Conservation (phyloP, 2,113 vertebrate genomes). For the Chloropsis hardwickii region DNA sequence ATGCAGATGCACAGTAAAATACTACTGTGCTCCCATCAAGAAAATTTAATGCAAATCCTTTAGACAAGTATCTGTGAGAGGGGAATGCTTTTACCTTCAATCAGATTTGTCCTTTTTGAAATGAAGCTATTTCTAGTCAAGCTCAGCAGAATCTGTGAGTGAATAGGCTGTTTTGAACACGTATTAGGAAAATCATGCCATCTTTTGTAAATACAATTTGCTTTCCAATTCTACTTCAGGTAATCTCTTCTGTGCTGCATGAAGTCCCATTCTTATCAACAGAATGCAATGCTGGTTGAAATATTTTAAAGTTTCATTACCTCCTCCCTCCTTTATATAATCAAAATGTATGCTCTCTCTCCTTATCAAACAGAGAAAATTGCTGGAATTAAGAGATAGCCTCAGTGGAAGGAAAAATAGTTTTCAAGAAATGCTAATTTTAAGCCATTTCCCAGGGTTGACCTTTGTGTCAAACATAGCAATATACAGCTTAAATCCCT, state of each 20-base stretch:
- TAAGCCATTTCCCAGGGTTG: slow-evolving; percentile 33
- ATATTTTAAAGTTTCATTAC: slow-evolving; percentile 62
- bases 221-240: slow-evolving; percentile 68
- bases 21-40: slow-evolving; percentile 5
- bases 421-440: slow-evolving; percentile 69
- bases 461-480: slow-evolving; percentile 57
- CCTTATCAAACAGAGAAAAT: slow-evolving; percentile 69
- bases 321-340: slow-evolving; percentile 28
- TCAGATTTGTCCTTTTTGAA: slow-evolving; percentile 65
- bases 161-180: slow-evolving; percentile 63
- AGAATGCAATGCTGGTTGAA: slow-evolving; percentile 57
- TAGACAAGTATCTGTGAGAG: slow-evolving; percentile 38
- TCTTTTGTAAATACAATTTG: slow-evolving; percentile 77
- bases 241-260: slow-evolving; percentile 66
- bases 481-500: slow-evolving; percentile 48
- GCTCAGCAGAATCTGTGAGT: slow-evolving; percentile 60
- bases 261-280: slow-evolving; percentile 71
- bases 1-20: slow-evolving; percentile 44
- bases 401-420: slow-evolving; percentile 44
- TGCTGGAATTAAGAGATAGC: slow-evolving; percentile 73
- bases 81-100: slow-evolving; percentile 49
- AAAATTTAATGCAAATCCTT: slow-evolving; percentile 54
- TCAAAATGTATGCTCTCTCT: slow-evolving; percentile 46
- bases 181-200: slow-evolving; percentile 69
- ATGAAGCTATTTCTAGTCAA: slow-evolving; percentile 66